A percentile compares a stretch with the other conserved stretches of the same genome.
phyloP scores from a whole-genome alignment of 2,113 vertebrate genomes.

The Bambusicola thoracicus region DNA sequence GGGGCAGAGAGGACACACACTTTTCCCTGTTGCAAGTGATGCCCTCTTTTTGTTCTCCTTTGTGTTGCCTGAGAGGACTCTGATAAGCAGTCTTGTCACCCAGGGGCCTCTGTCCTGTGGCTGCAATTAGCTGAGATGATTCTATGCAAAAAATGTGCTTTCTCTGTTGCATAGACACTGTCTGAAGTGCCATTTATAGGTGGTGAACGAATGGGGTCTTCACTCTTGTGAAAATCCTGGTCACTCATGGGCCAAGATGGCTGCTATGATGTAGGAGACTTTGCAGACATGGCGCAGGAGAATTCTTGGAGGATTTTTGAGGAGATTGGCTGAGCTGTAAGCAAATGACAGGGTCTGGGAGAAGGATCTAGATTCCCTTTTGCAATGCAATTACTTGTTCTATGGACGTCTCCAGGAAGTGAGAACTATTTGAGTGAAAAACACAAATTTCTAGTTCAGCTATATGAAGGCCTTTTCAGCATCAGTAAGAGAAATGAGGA shows the following conservation, averaged over 20 bases:
- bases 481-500: not conserved
- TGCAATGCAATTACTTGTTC: not conserved
- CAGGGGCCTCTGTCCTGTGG: not conserved
- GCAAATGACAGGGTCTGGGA: not conserved
- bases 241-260: not conserved
- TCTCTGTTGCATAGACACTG: not conserved
- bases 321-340: not conserved
- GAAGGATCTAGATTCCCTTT: not conserved
- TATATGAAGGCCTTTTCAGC: not conserved
- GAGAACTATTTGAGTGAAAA: not conserved
- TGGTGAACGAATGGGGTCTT: not conserved
- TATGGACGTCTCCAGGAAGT: not conserved
- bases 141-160: not conserved
- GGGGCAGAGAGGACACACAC: not conserved
- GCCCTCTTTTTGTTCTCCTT: not conserved
- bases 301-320: not conserved
- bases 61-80: not conserved
- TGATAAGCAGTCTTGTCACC: not conserved
- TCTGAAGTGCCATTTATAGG: not conserved
- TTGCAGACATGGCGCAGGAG: not conserved
- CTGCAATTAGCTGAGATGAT: not conserved
- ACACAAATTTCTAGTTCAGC: conserved; percentile 6
- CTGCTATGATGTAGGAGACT: not conserved
- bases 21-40: not conserved
- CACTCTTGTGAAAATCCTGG: not conserved